Percentiles rank a stretch among this genome's conserved stretches.
phyloP scores from a whole-genome alignment of 2,888 invertebrate species.

The Hypselothyrea guttata region DNA sequence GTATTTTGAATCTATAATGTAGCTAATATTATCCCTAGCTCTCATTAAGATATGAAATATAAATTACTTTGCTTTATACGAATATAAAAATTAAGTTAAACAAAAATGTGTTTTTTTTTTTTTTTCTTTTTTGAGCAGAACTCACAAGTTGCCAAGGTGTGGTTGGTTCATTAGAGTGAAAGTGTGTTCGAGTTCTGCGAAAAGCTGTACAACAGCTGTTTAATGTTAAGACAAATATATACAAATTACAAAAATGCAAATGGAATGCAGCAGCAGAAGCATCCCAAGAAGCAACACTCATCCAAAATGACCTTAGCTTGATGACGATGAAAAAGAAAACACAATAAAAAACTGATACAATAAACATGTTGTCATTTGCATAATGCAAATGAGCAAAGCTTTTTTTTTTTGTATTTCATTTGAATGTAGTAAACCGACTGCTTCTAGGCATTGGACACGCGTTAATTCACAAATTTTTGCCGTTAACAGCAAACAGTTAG shows the following conservation, averaged over 20 bases:
- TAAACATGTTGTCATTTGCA: constrained; percentile 50
- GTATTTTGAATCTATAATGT: too few species aligned
- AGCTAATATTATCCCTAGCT: too few species aligned
- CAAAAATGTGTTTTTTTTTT: background rate
- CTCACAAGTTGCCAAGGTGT: background rate
- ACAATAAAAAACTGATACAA: constrained; percentile 11
- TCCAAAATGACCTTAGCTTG: constrained; percentile 50
- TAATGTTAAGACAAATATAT: constrained; percentile 8
- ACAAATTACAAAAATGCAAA: background rate
- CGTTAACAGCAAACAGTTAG: constrained; percentile 25
- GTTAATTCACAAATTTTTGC: constrained; percentile 56
- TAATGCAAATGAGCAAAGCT: constrained; percentile 60
- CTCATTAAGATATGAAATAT: too few species aligned
- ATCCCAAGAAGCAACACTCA: constrained; percentile 7
- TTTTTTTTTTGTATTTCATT: constrained; percentile 22
- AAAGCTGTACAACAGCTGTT: constrained; percentile 23
- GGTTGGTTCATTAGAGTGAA: constrained; percentile 21
- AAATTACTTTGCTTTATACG: too few species aligned
- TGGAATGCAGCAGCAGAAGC: constrained; percentile 7
- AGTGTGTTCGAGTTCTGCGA: constrained; percentile 32
- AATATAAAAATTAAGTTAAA: background rate
- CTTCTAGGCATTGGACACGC: constrained; percentile 6
- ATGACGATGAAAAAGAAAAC: constrained; percentile 6
- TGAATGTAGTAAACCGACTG: constrained; percentile 36
- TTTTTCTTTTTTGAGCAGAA: background rate